Evolutionary conservation across 1,140 invertebrate genomes (phyloP).

Genomic region (Triops longicaudatus): DNA sequence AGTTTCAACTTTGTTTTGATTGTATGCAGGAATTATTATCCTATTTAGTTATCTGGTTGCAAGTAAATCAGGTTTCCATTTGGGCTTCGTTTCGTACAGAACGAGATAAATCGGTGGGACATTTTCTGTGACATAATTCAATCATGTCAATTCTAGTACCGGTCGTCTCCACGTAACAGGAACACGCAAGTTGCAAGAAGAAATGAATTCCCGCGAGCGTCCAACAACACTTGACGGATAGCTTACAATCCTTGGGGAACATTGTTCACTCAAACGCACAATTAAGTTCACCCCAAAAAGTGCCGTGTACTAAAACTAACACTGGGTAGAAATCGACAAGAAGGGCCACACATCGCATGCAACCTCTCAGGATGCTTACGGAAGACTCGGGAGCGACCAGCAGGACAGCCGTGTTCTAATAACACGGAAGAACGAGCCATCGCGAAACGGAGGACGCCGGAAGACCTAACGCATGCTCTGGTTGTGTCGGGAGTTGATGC

Average conservation of each 20-base stretch:
- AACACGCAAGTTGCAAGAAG: not conserved
- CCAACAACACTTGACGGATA: not conserved
- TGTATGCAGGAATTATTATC: no score
- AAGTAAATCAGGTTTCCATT: no score
- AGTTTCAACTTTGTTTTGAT: no score
- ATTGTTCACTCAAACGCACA: not conserved
- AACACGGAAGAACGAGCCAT: not conserved
- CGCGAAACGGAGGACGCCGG: not conserved
- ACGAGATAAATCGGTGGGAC: not conserved
- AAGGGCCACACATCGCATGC: not conserved
- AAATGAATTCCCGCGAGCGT: not conserved
- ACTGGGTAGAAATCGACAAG: not conserved
- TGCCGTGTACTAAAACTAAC: not conserved
- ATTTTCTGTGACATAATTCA: not conserved
- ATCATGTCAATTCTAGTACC: not conserved
- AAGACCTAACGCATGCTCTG: not conserved
- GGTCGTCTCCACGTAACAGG: conserved; percentile 6
- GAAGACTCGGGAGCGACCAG: not conserved
- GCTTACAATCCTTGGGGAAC: not conserved
- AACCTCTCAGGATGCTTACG: not conserved
- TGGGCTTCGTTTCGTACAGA: not conserved
- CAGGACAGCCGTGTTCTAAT: not conserved
- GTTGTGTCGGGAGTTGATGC: not conserved
- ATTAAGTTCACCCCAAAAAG: not conserved
- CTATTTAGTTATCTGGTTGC: no score